Base-by-base conservation (phyloP, 2,797 vertebrate genomes). In the Phoebastria nigripes region DNA sequence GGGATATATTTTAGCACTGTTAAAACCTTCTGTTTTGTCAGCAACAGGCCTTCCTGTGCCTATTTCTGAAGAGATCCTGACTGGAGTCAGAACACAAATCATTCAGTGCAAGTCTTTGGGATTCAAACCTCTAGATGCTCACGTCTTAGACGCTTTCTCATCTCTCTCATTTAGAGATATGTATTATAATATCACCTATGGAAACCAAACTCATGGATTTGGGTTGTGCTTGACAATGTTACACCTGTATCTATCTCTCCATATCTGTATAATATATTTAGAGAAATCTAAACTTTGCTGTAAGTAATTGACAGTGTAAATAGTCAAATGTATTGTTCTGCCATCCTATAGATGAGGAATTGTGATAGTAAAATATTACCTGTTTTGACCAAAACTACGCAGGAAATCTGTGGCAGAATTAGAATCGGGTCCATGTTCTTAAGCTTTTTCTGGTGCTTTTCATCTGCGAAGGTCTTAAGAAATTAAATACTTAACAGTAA, bases 381-480 rank as follows among this genome's bases (percentile, higher is more conserved):
- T 67, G 3, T 78, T 89, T 92, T 67, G 22, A 71, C 31, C 4
- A 41, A 86, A 80, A 37, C 41, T 54, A 9, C 39, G 5, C 41
- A 78, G 35, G 28, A 58, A 80, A 54, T 47, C 37, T 82, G 12
- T 86, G 44, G 8, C 44, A 93, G 72, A 88, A 70, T 72, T 70
- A 73, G 65, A 44, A 41, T 42, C 7, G 3, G 4, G 20, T 73
- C 47, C 0, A 0, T 44, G 8, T 78, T 59, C 25, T 35, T 67
- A 51, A 82, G n/a, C 21, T 52, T 86, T 52, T 88, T 46, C 20
- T 0, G 0, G 11, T 55, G 10, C 29, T 79, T 90, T 77, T 66
- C 37, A 46, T 41, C 28, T 79, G 49, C 11, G 51, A 74, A 74
- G 14, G 2, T 74, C 24, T 71, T 78, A 90, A 21, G 31, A 93